Percentiles rank a stretch among this genome's conserved stretches.
phyloP scores from a whole-genome alignment of 1,140 invertebrate genomes.

The Potamilus streckersoni region DNA sequence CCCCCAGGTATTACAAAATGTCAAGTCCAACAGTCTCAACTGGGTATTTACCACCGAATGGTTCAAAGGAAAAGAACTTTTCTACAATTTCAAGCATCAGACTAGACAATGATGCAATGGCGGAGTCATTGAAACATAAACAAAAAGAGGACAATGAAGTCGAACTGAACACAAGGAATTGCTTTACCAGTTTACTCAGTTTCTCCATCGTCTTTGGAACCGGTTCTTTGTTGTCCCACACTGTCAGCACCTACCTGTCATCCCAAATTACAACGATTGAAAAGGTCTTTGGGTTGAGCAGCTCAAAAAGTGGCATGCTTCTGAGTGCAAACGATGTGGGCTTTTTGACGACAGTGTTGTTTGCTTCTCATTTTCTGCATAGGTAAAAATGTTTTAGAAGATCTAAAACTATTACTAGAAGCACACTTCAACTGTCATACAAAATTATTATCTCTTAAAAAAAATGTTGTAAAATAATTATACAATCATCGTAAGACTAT shows the following conservation, averaged over 20 bases:
- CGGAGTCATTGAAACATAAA: not conserved
- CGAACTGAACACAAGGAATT: not conserved
- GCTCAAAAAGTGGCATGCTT: conserved; percentile 24
- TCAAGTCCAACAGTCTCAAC: too few species aligned
- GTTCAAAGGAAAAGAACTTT: too few species aligned
- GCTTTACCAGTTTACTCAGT: conserved; percentile 19
- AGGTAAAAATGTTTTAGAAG: conserved; percentile 1
- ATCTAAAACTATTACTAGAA: too few species aligned
- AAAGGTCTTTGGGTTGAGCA: conserved; percentile 20
- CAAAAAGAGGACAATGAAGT: not conserved
- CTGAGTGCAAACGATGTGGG: conserved; percentile 32
- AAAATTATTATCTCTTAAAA: too few species aligned
- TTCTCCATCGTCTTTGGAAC: conserved; percentile 21
- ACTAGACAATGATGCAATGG: too few species aligned
- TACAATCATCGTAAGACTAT: too few species aligned
- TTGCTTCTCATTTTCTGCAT: conserved; percentile 38
- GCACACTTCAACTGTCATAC: too few species aligned
- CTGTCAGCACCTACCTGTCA: conserved; percentile 21
- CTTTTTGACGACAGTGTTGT: conserved; percentile 30
- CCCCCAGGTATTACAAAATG: too few species aligned
- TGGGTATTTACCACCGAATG: too few species aligned
- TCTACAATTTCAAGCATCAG: too few species aligned
- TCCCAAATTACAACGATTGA: conserved; percentile 31
- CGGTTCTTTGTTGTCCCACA: conserved; percentile 23
- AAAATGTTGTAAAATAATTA: too few species aligned